Conservation (phyloP, 2,888 invertebrate genomes). For the Tryphoninae sp. region DNA sequence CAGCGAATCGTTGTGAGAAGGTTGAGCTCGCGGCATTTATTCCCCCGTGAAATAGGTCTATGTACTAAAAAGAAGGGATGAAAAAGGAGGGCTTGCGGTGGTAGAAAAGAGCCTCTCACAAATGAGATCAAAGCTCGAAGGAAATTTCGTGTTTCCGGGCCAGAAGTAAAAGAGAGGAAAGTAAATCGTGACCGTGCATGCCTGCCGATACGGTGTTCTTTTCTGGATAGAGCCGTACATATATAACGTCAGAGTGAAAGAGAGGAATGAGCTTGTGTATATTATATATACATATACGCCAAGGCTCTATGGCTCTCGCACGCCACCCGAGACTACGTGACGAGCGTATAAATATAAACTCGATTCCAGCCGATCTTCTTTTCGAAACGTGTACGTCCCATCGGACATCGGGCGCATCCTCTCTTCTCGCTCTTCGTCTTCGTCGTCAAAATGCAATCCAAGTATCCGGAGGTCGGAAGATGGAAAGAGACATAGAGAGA, state of each 20-base stretch:
- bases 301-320: constrained; percentile 33
- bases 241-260: constrained; percentile 9
- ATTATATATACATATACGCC: neutral
- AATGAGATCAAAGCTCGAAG: constrained; percentile 61
- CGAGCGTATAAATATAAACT: constrained; percentile 60
- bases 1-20: constrained; percentile 9
- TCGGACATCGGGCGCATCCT: constrained; percentile 46
- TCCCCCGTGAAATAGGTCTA: constrained; percentile 37
- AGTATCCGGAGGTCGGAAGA: constrained; percentile 32
- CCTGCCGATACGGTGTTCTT: constrained; percentile 21
- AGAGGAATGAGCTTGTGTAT: constrained; percentile 25
- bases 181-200: constrained; percentile 55
- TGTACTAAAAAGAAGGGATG: constrained; percentile 1
- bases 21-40: constrained; percentile 40
- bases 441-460: constrained; percentile 47
- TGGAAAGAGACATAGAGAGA: constrained; percentile 16
- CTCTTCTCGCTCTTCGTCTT: constrained; percentile 5
- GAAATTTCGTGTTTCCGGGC: constrained; percentile 40
- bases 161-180: constrained; percentile 38
- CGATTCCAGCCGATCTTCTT: constrained; percentile 59
- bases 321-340: constrained; percentile 50
- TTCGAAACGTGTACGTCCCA: constrained; percentile 54
- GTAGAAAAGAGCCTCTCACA: constrained; percentile 28
- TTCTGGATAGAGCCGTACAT: constrained; percentile 15
- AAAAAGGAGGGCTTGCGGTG: neutral